Evolutionary conservation across 2,797 vertebrate genomes (phyloP).

Genomic region (Stomatorhinus walkeri): DNA sequence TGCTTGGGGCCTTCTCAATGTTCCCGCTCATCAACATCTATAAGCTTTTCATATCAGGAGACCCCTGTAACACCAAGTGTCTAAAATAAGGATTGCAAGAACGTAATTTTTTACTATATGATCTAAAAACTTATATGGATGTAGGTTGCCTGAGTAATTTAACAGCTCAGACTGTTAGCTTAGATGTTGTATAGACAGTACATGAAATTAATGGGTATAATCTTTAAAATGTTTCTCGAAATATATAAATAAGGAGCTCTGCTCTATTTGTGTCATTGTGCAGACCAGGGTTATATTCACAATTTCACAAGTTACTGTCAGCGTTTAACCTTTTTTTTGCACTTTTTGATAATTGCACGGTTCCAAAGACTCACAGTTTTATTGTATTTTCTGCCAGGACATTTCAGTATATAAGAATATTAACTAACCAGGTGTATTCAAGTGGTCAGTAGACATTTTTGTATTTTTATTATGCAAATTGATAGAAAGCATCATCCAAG

Average conservation of each 20-base stretch:
- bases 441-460: not conserved
- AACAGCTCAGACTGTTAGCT: not conserved
- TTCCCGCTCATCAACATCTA: conserved; percentile 70
- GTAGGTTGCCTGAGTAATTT: not conserved
- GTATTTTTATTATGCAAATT: not conserved
- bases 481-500: not conserved
- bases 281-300: not conserved
- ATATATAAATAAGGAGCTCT: not conserved
- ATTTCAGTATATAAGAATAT: not conserved
- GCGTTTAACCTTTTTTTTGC: not conserved
- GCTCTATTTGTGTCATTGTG: not conserved
- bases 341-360: not conserved
- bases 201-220: not conserved
- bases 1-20: conserved; percentile 71
- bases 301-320: not conserved
- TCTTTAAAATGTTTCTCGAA: not conserved
- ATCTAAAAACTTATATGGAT: not conserved
- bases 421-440: not conserved
- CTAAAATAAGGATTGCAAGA: conserved; percentile 22
- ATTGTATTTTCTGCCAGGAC: not conserved
- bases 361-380: not conserved
- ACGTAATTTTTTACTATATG: not conserved
- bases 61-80: conserved; percentile 67
- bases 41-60: conserved; percentile 61
- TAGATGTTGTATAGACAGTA: not conserved